These are phyloP conservation scores for Elgonia sp. DNA, from an alignment of 2,888 invertebrate species.

Conservation along the genomic window DNA sequence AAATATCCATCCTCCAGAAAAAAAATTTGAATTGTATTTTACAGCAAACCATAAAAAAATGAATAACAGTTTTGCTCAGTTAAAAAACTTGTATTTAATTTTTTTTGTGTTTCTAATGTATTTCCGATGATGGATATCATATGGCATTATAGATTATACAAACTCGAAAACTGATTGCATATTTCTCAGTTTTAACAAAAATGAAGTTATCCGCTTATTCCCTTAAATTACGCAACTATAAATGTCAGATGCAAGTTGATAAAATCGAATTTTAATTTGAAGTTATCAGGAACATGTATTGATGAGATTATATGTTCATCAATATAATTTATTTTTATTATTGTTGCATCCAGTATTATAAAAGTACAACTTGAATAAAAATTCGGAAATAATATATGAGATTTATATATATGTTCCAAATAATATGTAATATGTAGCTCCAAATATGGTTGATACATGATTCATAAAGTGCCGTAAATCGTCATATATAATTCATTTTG, in stretches of 20 bases:
- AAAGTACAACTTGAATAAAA: background rate
- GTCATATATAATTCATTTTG: constrained; percentile 53
- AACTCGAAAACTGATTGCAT: no score
- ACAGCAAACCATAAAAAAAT: no score
- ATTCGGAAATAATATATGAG: background rate
- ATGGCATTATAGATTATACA: no score
- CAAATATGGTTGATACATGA: constrained; percentile 51
- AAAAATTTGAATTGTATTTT: no score
- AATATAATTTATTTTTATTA: background rate
- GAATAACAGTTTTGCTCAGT: no score
- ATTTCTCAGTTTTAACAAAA: no score
- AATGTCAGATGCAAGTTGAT: constrained; percentile 26
- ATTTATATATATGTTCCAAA: constrained; percentile 31
- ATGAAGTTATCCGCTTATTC: no score
- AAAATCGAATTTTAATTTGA: background rate
- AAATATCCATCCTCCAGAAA: no score
- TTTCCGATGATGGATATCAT: no score
- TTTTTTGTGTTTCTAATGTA: no score
- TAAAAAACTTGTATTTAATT: no score
- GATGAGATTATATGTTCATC: background rate
- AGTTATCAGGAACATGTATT: background rate
- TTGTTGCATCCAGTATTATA: background rate
- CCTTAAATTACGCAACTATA: constrained; percentile 48
- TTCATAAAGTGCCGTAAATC: constrained; percentile 48
- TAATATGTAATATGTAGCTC: constrained; percentile 22